Base-by-base conservation (phyloP, 2,888 invertebrate species). In the Rhingia campestris region DNA sequence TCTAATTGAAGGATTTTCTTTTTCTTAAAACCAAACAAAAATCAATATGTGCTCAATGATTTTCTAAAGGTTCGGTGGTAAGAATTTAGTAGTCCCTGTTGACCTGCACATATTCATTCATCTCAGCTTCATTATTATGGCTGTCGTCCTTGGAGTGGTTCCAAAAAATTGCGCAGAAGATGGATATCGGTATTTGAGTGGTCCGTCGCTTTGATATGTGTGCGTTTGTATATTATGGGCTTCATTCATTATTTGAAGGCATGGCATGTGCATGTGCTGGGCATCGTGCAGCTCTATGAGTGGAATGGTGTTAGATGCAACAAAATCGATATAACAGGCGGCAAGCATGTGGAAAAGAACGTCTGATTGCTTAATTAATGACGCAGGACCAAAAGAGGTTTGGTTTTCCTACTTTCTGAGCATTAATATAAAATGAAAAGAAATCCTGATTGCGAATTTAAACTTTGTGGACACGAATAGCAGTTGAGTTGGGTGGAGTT, bases 181-280 rank as follows among this genome's bases (percentile, higher is more conserved):
- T 30, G 49, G 58, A 56, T 37, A 45, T 39, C n/a, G 35, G n/a
- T 41, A 35, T 9, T 45, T 0, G 45, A 33, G 32, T 63, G 59
- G 22, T 22, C 14, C 32, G 49, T 22, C 10, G 22, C 22, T 47
- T 33, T 22, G 30, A 51, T 51, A 39, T 14, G 14, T 7, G 2
- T 3, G 10, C 22, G 43, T n/a, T 41, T 63, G 30, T 63, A 33
- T 63, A 22, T 63, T 14, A 22, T 22, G 4, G 7, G 14, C 12
- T 75, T 59, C 74, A 75, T 75, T 75, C 74, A 75, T 59, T 75
- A 75, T 66, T 74, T 66, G 33, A 30, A 6, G n/a, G 39, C 49
- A 53, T 43, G n/a, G 14, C 14, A 4, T 6, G 32, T 47, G 12
- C 53, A 72, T 45, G 37, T n/a, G 35, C 22, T 32, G n/a, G 41